phyloP scores from a whole-genome alignment of 1,140 invertebrate genomes.

The Bombus picipes region DNA sequence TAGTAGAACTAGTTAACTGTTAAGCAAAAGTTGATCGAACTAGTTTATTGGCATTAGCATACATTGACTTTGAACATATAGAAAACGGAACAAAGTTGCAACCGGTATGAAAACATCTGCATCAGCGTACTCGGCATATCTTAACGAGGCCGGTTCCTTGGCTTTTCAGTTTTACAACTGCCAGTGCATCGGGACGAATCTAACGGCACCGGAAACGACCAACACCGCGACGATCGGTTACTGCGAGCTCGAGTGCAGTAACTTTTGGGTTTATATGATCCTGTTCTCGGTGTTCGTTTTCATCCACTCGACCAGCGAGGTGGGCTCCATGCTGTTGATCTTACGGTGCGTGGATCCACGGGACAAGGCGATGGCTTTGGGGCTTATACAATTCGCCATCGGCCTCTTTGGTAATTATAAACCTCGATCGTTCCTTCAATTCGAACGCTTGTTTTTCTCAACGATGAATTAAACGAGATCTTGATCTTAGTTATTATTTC shows the following conservation, averaged over 20 bases:
- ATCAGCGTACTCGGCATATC: too few relatives aligned
- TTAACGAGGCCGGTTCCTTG: constrained; percentile 1
- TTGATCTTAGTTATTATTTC: neutral
- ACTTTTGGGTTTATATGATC: constrained; percentile 92
- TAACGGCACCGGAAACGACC: constrained; percentile 65
- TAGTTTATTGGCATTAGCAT: too few relatives aligned
- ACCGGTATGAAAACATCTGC: too few relatives aligned
- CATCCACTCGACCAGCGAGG: constrained; percentile 95
- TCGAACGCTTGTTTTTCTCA: neutral
- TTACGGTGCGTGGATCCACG: constrained; percentile 94
- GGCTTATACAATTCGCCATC: constrained; percentile 96
- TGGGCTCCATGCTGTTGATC: constrained; percentile 94
- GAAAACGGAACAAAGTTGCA: neutral
- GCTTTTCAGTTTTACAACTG: constrained; percentile 88
- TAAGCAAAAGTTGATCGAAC: too few relatives aligned
- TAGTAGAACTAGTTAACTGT: too few relatives aligned
- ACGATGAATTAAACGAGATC: neutral
- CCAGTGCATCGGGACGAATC: constrained; percentile 86
- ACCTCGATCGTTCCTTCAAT: neutral
- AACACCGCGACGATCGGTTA: constrained; percentile 86
- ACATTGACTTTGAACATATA: too few relatives aligned
- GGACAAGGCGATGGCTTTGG: constrained; percentile 97
- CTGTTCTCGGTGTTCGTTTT: constrained; percentile 95
- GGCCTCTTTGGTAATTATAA: constrained; percentile 90
- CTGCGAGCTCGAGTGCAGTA: constrained; percentile 90